A percentile compares a stretch with the other conserved stretches of the same genome.
Conservation (phyloP, 2,797 vertebrate genomes). For the Lophura swinhoii region DNA sequence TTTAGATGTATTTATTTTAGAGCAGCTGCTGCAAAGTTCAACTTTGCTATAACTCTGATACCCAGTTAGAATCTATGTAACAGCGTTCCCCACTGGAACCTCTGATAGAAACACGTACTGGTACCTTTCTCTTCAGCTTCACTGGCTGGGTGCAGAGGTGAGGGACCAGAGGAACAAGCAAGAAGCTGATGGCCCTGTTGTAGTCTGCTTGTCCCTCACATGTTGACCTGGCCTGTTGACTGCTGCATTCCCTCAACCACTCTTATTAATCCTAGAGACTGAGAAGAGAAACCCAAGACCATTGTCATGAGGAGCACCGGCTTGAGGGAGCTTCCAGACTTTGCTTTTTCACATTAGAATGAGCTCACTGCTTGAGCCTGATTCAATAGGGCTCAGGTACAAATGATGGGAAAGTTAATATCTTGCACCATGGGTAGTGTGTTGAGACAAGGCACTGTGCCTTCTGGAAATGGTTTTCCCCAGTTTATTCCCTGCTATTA, state of each 20-base stretch:
- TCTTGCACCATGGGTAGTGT: neutral
- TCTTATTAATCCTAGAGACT: neutral
- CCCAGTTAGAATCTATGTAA: fast-evolving
- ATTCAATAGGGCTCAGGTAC: neutral
- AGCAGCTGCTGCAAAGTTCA: neutral
- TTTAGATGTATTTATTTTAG: neutral
- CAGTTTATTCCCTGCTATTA: neutral
- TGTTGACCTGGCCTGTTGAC: neutral
- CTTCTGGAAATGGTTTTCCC: neutral
- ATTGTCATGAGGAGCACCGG: neutral
- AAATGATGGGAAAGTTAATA: neutral
- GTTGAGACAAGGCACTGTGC: neutral
- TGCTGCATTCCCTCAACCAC: neutral
- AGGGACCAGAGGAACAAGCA: fast-evolving
- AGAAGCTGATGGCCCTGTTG: neutral
- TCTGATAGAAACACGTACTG: fast-evolving
- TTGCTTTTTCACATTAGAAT: fast-evolving
- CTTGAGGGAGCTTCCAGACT: neutral
- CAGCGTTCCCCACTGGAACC: neutral
- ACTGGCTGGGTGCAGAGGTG: neutral
- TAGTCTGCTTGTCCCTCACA: neutral
- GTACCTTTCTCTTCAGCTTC: neutral
- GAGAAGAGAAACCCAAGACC: neutral
- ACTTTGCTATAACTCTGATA: neutral
- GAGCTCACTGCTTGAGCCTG: fast-evolving